Conservation (phyloP, 2,888 invertebrate species). For the Pyrgus malvae region DNA sequence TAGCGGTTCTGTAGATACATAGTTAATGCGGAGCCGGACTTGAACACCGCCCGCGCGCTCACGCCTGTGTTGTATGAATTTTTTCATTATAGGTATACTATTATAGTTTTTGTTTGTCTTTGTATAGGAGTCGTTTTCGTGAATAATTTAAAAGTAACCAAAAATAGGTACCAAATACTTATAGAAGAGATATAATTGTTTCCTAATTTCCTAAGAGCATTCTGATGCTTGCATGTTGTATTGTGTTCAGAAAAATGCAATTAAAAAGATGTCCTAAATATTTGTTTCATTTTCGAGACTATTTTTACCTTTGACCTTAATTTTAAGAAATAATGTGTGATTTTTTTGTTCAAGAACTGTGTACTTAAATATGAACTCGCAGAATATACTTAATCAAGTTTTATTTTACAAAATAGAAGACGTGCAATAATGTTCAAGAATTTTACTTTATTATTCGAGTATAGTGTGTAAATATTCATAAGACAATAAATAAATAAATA, state of each 20-base stretch:
- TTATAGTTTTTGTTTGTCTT: slow-evolving; percentile 79
- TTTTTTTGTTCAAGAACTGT: background rate
- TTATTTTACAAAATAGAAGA: slow-evolving; percentile 9
- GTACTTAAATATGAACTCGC: background rate
- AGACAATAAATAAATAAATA: slow-evolving; percentile 28
- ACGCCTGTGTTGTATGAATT: slow-evolving; percentile 67
- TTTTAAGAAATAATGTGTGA: background rate
- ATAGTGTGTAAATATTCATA: slow-evolving; percentile 27
- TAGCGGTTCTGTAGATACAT: slow-evolving; percentile 37
- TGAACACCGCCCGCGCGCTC: slow-evolving; percentile 51
- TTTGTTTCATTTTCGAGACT: slow-evolving; percentile 40
- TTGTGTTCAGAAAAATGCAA: slow-evolving; percentile 81
- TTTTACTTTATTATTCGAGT: slow-evolving; percentile 20
- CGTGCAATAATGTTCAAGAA: slow-evolving; percentile 27
- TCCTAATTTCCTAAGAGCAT: slow-evolving; percentile 79
- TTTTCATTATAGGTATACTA: slow-evolving; percentile 80
- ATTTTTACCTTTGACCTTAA: background rate
- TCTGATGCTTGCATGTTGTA: slow-evolving; percentile 81
- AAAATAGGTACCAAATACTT: slow-evolving; percentile 81
- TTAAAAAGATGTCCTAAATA: slow-evolving; percentile 72
- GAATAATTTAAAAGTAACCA: slow-evolving; percentile 78
- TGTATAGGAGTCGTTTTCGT: slow-evolving; percentile 75
- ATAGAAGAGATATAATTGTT: slow-evolving; percentile 75
- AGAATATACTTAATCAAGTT: background rate
- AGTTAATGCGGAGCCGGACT: slow-evolving; percentile 28